A percentile compares a stretch with the other conserved stretches of the same genome.
Conservation (phyloP, 2,797 vertebrate species). For the Huso huso region DNA sequence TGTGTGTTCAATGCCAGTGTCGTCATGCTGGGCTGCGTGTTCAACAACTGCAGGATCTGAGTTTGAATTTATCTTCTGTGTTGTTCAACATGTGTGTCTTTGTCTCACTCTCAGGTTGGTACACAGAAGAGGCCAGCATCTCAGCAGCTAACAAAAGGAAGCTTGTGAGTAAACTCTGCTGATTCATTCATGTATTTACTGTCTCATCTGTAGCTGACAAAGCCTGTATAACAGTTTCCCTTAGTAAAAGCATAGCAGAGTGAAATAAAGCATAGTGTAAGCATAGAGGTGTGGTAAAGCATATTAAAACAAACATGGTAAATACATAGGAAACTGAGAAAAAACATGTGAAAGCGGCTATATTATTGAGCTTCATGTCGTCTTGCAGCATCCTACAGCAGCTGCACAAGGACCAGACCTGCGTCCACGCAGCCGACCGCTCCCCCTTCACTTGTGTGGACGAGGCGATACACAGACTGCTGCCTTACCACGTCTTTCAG, state of each 20-base stretch:
- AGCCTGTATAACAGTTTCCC: too few relatives aligned
- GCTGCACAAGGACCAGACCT: slow-evolving; percentile 73
- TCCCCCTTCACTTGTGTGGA: slow-evolving; percentile 69
- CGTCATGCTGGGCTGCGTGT: too few relatives aligned
- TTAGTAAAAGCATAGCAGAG: too few relatives aligned
- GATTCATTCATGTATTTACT: too few relatives aligned
- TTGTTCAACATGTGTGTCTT: not conserved
- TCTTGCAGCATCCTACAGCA: slow-evolving; percentile 77
- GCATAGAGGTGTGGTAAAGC: too few relatives aligned
- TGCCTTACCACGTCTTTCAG: slow-evolving; percentile 90
- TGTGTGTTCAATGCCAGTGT: too few relatives aligned
- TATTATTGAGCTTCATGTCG: not conserved
- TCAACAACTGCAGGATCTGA: not conserved
- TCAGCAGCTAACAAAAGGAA: slow-evolving; percentile 83
- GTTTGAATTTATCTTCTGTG: not conserved
- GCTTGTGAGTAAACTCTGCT: slow-evolving; percentile 68
- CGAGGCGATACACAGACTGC: slow-evolving; percentile 76
- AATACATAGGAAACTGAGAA: too few relatives aligned
- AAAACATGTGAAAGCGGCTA: too few relatives aligned
- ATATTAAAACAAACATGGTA: too few relatives aligned
- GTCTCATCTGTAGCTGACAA: too few relatives aligned
- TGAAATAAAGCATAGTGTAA: too few relatives aligned
- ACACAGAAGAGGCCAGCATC: slow-evolving; percentile 77
- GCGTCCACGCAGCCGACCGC: slow-evolving; percentile 68
- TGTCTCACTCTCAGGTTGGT: slow-evolving; percentile 29